phyloP scores from a whole-genome alignment of 2,113 vertebrate species.

The Pao palembangensis region DNA sequence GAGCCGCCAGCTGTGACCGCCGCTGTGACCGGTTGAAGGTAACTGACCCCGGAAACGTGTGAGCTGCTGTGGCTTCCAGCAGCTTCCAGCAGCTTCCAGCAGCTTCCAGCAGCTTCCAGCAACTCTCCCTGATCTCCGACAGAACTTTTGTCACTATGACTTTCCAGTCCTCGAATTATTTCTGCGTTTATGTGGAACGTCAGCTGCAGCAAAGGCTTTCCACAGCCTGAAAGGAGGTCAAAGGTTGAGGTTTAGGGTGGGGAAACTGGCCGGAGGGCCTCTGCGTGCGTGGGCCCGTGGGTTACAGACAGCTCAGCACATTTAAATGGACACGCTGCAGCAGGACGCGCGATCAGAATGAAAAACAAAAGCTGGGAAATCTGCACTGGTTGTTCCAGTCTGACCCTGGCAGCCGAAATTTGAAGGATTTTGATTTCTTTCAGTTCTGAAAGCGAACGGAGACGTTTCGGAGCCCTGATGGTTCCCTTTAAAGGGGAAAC shows the following conservation, averaged over 20 bases:
- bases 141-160: too few species aligned
- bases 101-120: background rate
- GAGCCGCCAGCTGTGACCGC: constrained; percentile 24
- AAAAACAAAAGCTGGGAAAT: too few species aligned
- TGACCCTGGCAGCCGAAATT: too few species aligned
- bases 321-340: too few species aligned
- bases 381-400: too few species aligned
- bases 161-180: too few species aligned
- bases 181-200: constrained; percentile 11
- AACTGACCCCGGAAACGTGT: constrained; percentile 12
- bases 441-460: background rate
- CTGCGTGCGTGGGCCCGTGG: too few species aligned
- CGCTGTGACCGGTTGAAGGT: constrained; percentile 4
- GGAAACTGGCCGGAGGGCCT: background rate
- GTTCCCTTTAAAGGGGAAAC: constrained; percentile 16
- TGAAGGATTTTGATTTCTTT: background rate
- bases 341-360: too few species aligned
- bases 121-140: background rate
- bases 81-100: background rate
- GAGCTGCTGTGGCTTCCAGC: constrained; percentile 9
- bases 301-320: too few species aligned
- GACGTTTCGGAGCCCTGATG: background rate
- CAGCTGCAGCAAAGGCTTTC: constrained; percentile 4
- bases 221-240: constrained; percentile 28
- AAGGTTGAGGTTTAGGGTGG: constrained; percentile 41